These are phyloP conservation scores for Andrena marginata DNA, from an alignment of 2,888 invertebrate species.

Conservation along the genomic window DNA sequence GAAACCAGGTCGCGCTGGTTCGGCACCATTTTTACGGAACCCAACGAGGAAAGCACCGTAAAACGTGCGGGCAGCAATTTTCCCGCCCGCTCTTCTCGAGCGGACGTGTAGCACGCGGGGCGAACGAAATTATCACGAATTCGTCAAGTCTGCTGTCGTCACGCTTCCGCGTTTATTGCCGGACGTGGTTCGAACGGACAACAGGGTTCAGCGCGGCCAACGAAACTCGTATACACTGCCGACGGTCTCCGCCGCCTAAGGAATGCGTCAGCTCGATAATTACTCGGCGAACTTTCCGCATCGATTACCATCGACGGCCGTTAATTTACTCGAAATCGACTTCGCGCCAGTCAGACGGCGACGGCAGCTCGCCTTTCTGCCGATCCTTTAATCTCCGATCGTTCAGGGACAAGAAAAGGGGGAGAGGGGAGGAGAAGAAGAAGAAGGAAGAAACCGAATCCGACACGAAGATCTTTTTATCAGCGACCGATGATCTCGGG, in stretches of 20 bases:
- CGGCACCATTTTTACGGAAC: neutral
- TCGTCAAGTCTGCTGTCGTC: neutral
- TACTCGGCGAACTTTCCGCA: slow-evolving; percentile 42
- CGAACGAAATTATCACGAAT: slow-evolving; percentile 36
- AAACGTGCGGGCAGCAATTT: slow-evolving; percentile 30
- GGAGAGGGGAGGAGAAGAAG: neutral
- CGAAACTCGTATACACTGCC: neutral
- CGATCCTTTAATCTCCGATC: slow-evolving; percentile 38
- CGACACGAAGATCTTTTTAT: slow-evolving; percentile 47
- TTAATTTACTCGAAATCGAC: slow-evolving; percentile 40
- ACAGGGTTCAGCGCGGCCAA: neutral
- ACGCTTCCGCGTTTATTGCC: slow-evolving; percentile 12
- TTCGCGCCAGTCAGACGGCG: slow-evolving; percentile 30
- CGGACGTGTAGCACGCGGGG: neutral
- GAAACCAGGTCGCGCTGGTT: neutral
- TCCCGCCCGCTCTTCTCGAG: slow-evolving; percentile 4
- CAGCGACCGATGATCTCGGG: slow-evolving; percentile 57
- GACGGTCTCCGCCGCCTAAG: neutral
- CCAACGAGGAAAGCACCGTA: slow-evolving; percentile 32
- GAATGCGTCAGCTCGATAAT: slow-evolving; percentile 36
- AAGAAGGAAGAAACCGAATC: slow-evolving; percentile 44
- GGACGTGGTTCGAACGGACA: neutral
- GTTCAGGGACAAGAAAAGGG: neutral
- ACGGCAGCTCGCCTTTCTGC: slow-evolving; percentile 18
- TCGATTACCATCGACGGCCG: slow-evolving; percentile 48